Base-by-base conservation (phyloP, 2,888 invertebrate genomes). In the Diogma glabrata region DNA sequence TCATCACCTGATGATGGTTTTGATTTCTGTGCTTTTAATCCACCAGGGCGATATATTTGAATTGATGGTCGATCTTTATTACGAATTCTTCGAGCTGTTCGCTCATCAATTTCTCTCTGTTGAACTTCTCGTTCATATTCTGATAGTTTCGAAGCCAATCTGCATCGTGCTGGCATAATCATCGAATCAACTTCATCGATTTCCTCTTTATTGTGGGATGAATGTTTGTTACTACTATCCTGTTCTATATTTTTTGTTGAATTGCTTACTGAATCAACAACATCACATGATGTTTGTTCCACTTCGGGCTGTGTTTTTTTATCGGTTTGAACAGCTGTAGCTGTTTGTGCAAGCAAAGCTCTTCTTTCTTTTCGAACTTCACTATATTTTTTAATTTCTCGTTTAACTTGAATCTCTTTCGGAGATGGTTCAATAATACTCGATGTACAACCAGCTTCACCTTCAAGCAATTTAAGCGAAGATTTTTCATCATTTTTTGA, bases 41-140 rank as follows among this genome's bases (percentile, higher is more conserved):
- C 90, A 19, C 89, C 89, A 0, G 93, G 93, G 58, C 91, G 82
- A 68, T 93, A 93, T 58, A 93, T 87, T 54, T 87, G 87, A 64
- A 91, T 81, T 40, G 90, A 85, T 20, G 93, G 93, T 38, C 92
- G 84, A 71, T 92, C 91, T 84, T 49, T 56, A 53, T 56, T 47
- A 54, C 58, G 26, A 55, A 40, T 40, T 56, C 56, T 4, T 55
- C 54, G 17, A 53, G 54, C 3, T 52, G 55, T 28, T 52, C 56
- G n/a, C 52, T 51, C 53, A 54, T 49, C 9, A 43, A 49, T 22
- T 33, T 17, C 1, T 49, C 38, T 28, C 38, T 50, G 8, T 46
- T 46, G 46, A 3, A 47, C 14, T 19, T 28, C 3, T 38, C 33
- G 23, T 24, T 47, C 48, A 19, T 17, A 10, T n/a, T 33, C 17